These are phyloP conservation scores for Altica lythri DNA, from an alignment of 2,888 invertebrate species.

Conservation along the genomic window DNA sequence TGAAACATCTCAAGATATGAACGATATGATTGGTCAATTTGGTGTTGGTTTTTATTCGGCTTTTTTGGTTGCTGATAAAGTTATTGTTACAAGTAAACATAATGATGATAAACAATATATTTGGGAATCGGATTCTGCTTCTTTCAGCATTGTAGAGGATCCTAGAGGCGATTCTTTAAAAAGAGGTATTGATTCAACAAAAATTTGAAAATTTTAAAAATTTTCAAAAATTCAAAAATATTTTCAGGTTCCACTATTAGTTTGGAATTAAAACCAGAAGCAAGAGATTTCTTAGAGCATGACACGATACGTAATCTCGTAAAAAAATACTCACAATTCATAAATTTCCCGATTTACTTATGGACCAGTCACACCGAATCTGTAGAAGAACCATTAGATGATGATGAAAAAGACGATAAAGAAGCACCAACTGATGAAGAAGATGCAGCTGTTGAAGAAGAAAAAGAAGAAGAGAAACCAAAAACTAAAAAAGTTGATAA, in stretches of 20 bases:
- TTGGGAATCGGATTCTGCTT: constrained; percentile 95
- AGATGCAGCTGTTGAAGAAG: constrained; percentile 70
- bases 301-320: constrained; percentile 89
- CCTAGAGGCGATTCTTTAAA: constrained; percentile 90
- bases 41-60: constrained; percentile 99
- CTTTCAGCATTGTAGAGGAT: constrained; percentile 90
- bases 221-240: constrained; percentile 11
- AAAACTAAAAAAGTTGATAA: constrained; percentile 89
- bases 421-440: constrained; percentile 65
- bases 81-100: constrained; percentile 94
- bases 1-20: constrained; percentile 73
- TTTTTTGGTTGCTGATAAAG: constrained; percentile 93
- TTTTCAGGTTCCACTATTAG: constrained; percentile 59
- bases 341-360: constrained; percentile 97
- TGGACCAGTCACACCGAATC: constrained; percentile 80
- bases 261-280: constrained; percentile 94
- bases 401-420: constrained; percentile 59
- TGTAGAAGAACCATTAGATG: constrained; percentile 68
- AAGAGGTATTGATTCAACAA: constrained; percentile 62
- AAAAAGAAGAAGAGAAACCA: constrained; percentile 70
- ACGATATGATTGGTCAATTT: constrained; percentile 99
- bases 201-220: neutral
- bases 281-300: constrained; percentile 92
- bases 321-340: constrained; percentile 99
- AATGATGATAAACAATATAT: constrained; percentile 94